These are phyloP conservation scores for Brachyrhaphis roseni DNA, from an alignment of 2,797 vertebrate genomes.

Conservation along the genomic window DNA sequence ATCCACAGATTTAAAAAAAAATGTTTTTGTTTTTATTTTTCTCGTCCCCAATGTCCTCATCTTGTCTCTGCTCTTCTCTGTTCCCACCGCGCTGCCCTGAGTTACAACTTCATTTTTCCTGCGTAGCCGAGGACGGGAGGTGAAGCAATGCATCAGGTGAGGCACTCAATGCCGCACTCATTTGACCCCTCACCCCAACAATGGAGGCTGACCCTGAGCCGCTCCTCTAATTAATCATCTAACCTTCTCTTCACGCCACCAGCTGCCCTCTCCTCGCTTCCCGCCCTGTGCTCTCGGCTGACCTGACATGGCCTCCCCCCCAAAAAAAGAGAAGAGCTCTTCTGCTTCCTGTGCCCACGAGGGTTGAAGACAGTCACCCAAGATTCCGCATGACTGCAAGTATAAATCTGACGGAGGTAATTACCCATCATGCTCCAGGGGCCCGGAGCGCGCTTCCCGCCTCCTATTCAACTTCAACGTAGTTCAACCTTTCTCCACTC, in stretches of 20 bases:
- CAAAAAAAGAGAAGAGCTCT: conserved; percentile 12
- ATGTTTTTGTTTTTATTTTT: conserved; percentile 18
- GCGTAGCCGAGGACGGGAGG: conserved; percentile 35
- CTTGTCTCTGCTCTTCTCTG: conserved; percentile 12
- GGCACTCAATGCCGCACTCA: conserved; percentile 61
- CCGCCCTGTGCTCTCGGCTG: conserved; percentile 19
- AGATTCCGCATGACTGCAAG: conserved; percentile 63
- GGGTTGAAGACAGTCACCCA: conserved; percentile 60
- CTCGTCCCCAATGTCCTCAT: conserved; percentile 33
- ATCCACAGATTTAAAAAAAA: conserved; percentile 20
- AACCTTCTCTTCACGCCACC: conserved; percentile 57
- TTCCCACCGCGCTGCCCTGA: conserved; percentile 32
- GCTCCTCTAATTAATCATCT: conserved; percentile 72
- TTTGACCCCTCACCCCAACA: conserved; percentile 76
- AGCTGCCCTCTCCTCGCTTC: conserved; percentile 10
- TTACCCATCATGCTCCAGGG: conserved; percentile 75
- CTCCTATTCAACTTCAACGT: conserved; percentile 50
- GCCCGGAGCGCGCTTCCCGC: conserved; percentile 40
- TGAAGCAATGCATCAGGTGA: conserved; percentile 65
- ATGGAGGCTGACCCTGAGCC: conserved; percentile 70
- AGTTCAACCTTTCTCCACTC: conserved; percentile 62
- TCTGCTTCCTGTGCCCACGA: conserved; percentile 31
- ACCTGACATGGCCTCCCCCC: conserved; percentile 20
- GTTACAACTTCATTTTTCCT: conserved; percentile 65
- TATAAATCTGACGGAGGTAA: conserved; percentile 80